Evolutionary conservation across 2,113 vertebrate genomes (phyloP), one percentile per base, ranked within the genome.

Genomic region (Astatotilapia flaviijosephi): DNA sequence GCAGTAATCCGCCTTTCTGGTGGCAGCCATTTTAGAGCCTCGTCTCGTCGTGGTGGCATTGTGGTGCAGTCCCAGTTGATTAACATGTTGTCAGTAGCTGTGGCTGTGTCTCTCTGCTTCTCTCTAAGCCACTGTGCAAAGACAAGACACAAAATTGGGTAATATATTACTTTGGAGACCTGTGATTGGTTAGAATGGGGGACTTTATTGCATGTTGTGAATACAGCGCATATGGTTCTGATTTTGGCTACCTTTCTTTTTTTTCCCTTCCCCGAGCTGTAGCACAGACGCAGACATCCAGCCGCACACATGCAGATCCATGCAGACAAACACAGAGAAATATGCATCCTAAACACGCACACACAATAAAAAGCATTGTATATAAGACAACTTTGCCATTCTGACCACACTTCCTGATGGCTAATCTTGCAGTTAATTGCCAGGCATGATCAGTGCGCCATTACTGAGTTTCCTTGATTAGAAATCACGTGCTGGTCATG

Each of bases 61-160:
- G 90, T 56, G 91, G 88, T 81, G 88, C 81, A 82, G 85, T 92
- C 90, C 73, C 68, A 70, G 83, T 86, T 91, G 92, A 95, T 91
- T 58, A 90, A 86, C 89, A 86, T 91, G 90, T 87, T 82, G 87
- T 86, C 86, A 14, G 94, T 88, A 91, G 91, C 93, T 92, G 94
- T 88, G 92, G 92, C 90, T 55, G 81, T 9, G 73, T 83, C 53
- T 86, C 80, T 68, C 19, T 10, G 6, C 82, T 77, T 88, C 84
- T 62, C 80, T 91, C 56, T 9, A 62, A 92, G 92, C 91, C 84
- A 80, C 91, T 85, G 87, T 82, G 82, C 87, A 88, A 90, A 93
- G 93, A 95, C 91, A 89, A 93, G 92, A 95, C 95, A 92, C 86
- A 89, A 51, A 92, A 89, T 85, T 79, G 88, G 83, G 92, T 94